Evolutionary conservation across 2,888 invertebrate species (phyloP).

Genomic region (Pachliopta kotzebuea): DNA sequence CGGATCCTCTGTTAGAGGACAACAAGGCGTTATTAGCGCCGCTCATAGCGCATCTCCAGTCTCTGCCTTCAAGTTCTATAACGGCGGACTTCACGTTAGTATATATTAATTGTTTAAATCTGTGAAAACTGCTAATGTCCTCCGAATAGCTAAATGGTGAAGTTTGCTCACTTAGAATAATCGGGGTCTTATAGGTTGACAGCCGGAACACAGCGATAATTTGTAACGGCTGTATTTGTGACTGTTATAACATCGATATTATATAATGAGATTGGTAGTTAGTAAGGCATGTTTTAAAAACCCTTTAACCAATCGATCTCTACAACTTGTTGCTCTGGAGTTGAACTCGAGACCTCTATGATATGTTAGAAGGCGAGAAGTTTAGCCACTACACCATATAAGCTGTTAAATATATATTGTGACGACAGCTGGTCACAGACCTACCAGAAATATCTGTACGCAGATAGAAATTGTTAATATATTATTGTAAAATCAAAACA

Average conservation of each 20-base stretch:
- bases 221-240: no score
- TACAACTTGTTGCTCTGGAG: not conserved
- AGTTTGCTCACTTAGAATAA: not conserved
- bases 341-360: not conserved
- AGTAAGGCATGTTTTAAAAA: not conserved
- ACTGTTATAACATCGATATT: no score
- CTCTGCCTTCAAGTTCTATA: conserved; percentile 65
- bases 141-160: not conserved
- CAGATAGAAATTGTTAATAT: not conserved
- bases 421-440: no score
- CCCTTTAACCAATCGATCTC: not conserved
- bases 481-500: not conserved
- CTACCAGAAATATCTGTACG: no score
- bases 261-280: not conserved
- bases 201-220: not conserved
- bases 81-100: conserved; percentile 57
- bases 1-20: conserved; percentile 83
- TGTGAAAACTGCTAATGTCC: no score
- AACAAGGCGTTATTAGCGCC: conserved; percentile 79
- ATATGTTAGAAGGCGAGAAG: not conserved
- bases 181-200: not conserved
- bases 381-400: not conserved
- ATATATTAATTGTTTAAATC: conserved; percentile 13
- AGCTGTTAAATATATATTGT: not conserved
- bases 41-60: conserved; percentile 74